These are phyloP conservation scores for Leucophenga montana DNA, from an alignment of 2,888 invertebrate genomes.

Conservation along the genomic window DNA sequence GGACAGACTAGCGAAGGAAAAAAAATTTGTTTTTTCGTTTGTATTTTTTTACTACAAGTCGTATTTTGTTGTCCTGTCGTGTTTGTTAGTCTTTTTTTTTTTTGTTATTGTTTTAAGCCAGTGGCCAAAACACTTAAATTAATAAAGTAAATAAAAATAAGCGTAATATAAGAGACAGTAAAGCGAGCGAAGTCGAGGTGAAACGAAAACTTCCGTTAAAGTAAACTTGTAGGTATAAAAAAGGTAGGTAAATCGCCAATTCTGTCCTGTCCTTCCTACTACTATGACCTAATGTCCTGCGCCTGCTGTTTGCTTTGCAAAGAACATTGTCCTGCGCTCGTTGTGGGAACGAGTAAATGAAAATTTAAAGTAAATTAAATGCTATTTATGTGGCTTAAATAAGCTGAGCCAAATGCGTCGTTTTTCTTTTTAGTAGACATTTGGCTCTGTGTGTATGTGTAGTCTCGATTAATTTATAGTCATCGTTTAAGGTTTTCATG, in stretches of 20 bases:
- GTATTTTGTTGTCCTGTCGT: too few relatives aligned
- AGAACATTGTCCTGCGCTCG: not conserved
- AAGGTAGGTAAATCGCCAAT: constrained; percentile 9
- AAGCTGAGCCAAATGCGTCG: constrained; percentile 22
- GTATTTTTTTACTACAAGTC: not conserved
- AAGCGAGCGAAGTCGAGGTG: constrained; percentile 5
- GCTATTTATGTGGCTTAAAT: constrained; percentile 58
- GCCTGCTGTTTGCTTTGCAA: not conserved
- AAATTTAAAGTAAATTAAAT: constrained; percentile 62
- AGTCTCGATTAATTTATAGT: constrained; percentile 58
- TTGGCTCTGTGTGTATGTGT: too few relatives aligned
- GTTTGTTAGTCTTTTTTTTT: not conserved
- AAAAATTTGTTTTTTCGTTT: too few relatives aligned
- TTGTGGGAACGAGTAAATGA: constrained; percentile 3
- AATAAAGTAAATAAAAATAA: constrained; percentile 67
- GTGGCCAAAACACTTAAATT: constrained; percentile 64
- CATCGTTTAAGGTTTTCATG: constrained; percentile 1
- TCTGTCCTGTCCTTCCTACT: not conserved
- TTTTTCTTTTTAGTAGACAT: not conserved
- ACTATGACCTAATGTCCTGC: not conserved
- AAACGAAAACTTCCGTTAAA: constrained; percentile 25
- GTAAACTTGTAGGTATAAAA: constrained; percentile 27
- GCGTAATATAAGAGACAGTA: constrained; percentile 23
- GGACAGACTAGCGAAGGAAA: constrained; percentile 39
- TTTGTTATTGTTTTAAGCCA: constrained; percentile 23